Evolutionary conservation across 2,797 vertebrate genomes (phyloP), one percentile per base, ranked within the genome.

Genomic region (Sebastes alutus): DNA sequence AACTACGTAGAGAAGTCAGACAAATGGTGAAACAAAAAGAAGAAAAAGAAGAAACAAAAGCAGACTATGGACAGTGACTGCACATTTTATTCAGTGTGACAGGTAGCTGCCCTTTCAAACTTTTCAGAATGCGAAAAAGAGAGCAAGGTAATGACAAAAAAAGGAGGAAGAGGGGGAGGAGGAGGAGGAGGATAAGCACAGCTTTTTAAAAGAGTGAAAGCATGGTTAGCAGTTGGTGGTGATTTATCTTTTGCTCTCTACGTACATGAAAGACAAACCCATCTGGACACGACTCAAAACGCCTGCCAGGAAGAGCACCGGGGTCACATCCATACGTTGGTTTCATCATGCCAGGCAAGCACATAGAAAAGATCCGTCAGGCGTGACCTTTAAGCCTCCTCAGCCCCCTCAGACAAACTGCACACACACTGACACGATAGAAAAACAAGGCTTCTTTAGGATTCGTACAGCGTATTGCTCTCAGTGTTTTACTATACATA

Each of bases 381-480:
- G 56, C 61, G 29, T 69, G 65, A 80, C 68, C 59, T 72, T 69
- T 33, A 1, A 75, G 22, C 63, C 66, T 55, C 80, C 78, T 71
- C 75, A 76, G 66, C 74, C 18, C 18, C 84, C 75, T 78, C 83
- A 66, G 58, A 84, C 67, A 75, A 83, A 83, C 86, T 49, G 49
- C 80, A 85, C 64, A 79, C 87, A 88, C 76, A 78, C 63, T 49
- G 80, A 91, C 90, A 88, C 69, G 16, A 85, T 92, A 94, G 82
- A 93, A 94, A 94, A 94, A 94, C 92, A 92, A 94, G 92, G 91
- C 90, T 85, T 91, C 76, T 89, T 75, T 29, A 88, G 86, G 91
- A 85, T 88, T 92, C 89, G 85, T 85, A 89, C 91, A 91, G 89
- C 84, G 87, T 95, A 95, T 96, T 95, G 94, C 95, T 95, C 93